Evolutionary conservation across 2,797 vertebrate genomes (phyloP), one percentile per base, ranked within the genome.

Genomic region (Rhinella marina): DNA sequence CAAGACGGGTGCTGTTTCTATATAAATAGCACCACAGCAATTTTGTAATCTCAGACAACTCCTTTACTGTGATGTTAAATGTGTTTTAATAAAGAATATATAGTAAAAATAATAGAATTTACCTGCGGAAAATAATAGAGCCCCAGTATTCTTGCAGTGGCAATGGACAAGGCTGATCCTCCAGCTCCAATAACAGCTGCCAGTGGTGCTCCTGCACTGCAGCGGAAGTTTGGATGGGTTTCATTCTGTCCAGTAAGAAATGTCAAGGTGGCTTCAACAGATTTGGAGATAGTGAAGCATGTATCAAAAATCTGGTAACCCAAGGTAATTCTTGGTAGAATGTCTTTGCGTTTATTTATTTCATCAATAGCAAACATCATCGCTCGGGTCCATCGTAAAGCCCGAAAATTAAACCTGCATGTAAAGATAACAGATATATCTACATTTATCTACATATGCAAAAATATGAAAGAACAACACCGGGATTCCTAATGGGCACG

Each of bases 121-220:
- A 97, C 96, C 95, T 96, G 96, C 57, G 96, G 95, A 81, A 97
- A 95, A 90, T 97, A 97, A 90, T 96, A 97, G 10, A 97, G 93
- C 23, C 96, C 96, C 5, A 97, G 93, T 82, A 97, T 96, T 91
- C 97, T 94, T 57, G 96, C 96, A 0, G 96, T 97, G 56, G 96
- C 96, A 0, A 97, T 94, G 3, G 95, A 97, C 13, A 97, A 93
- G 56, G 96, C 96, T 0, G 96, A 97, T 29, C 96, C 96, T 1
- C 96, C 96, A 0, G 96, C 94, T 0, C 97, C 97, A 82, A 97
- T 92, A 2, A 97, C 90, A 48, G 95, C 96, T 8, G 96, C 95
- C 75, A 96, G 92, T 0, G 95, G 95, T 0, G 95, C 91, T 12
- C 97, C 96, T 0, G 90, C 73, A 25, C 97, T 96, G 0, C 96